Percentiles rank a stretch among this genome's conserved stretches.
These are phyloP conservation scores for Clinocottus analis DNA, from an alignment of 2,113 vertebrate species.

Conservation along the genomic window DNA sequence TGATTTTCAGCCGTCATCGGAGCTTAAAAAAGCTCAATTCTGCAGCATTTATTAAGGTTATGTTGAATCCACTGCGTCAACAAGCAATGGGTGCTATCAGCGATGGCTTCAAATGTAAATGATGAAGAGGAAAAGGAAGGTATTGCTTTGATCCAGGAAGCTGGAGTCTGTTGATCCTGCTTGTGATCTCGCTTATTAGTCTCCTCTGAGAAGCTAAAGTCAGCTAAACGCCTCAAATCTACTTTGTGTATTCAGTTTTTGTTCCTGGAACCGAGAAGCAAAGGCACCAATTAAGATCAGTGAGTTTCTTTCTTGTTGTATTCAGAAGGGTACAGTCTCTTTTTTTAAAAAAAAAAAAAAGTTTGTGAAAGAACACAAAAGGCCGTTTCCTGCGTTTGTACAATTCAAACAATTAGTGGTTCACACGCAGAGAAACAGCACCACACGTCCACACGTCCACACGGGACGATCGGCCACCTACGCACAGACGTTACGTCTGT, in stretches of 20 bases:
- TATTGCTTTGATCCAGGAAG: background rate
- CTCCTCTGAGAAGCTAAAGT: background rate
- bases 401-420: constrained; percentile 7
- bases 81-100: background rate
- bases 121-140: background rate
- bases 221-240: background rate
- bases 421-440: background rate
- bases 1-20: background rate
- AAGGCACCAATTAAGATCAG: constrained; percentile 16
- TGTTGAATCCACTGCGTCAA: background rate
- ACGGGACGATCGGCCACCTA: constrained; percentile 88
- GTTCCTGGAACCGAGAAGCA: constrained; percentile 14
- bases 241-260: background rate
- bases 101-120: background rate
- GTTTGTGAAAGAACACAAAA: background rate
- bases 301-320: background rate
- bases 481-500: constrained; percentile 87
- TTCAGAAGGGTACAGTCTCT: background rate
- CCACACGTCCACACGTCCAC: background rate
- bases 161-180: background rate
- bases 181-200: constrained; percentile 6
- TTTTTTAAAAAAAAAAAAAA: constrained; percentile 7
- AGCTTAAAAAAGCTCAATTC: background rate
- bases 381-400: background rate
- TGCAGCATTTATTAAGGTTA: background rate